Evolutionary conservation across 2,888 invertebrate genomes (phyloP).

Genomic region (Pyrochroa serraticornis): DNA sequence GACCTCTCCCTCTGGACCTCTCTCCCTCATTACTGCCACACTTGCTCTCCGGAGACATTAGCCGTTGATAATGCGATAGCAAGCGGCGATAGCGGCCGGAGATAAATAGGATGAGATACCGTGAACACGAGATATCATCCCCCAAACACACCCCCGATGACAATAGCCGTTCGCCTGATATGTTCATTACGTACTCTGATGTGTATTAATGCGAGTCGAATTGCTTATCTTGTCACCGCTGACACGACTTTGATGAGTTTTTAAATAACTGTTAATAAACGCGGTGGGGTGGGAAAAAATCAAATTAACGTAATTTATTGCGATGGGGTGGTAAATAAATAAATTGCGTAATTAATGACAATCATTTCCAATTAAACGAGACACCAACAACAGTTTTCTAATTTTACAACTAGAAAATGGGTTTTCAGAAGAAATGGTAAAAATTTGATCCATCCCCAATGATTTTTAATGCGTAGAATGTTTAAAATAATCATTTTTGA

Average conservation of each 20-base stretch:
- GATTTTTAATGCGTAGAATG: no score
- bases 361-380: no score
- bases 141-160: conserved; percentile 37
- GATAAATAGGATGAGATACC: conserved; percentile 44
- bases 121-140: conserved; percentile 41
- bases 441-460: no score
- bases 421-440: no score
- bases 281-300: conserved; percentile 16
- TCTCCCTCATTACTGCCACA: conserved; percentile 14
- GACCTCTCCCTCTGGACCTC: no score
- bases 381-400: no score
- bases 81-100: conserved; percentile 42
- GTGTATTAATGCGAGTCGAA: conserved; percentile 49
- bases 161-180: conserved; percentile 50
- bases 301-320: background rate
- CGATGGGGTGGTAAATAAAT: no score
- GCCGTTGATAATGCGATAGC: conserved; percentile 39
- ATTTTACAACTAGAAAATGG: no score
- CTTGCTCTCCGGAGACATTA: conserved; percentile 46
- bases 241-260: conserved; percentile 47
- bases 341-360: no score
- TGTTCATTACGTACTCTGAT: conserved; percentile 52
- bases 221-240: conserved; percentile 43
- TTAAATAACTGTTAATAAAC: conserved; percentile 38
- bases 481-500: no score